Evolutionary conservation across 2,888 invertebrate species (phyloP), one percentile per base, ranked within the genome.

Genomic region (Plagodis dolabraria): DNA sequence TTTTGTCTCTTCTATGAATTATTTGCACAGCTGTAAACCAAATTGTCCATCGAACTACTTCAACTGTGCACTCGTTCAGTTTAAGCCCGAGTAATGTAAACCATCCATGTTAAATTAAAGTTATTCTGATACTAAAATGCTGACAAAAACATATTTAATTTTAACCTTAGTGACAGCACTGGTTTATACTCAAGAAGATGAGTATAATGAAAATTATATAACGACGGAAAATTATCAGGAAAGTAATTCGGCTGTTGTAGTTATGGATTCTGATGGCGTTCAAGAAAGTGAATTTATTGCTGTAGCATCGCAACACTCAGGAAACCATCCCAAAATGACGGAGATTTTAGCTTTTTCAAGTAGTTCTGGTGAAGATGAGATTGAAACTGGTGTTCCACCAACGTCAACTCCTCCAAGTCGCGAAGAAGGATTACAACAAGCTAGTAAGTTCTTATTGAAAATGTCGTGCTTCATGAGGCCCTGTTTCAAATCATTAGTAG

Each of bases 51-150:
- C 22, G 22, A 22, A 22, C 22, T 22, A 4, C 22, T 22, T 22
- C 22, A 22, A 22, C 22, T 22, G 22, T 22, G 22, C 22, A 22
- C 22, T 22, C 22, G 4, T 22, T 22, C 22, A 22, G 22, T 22
- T 22, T 22, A 22, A 22, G 4, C 22, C 22, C 4, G 22, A 22
- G 2, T 22, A 22, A 22, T 22, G 22, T 1, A 22, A 22, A 22
- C 1, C 22, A 22, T 22, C 4, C 22, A 22, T 22, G 22, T 22
- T 22, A 22, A 22, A 2, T 22, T 22, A 22, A 22, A 22, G 22
- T 22, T 22, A 22, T 22, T 40, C 33, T 1, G 35, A 43, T 11
- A 38, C 5, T 43, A 60, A 43, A 44, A 61, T 61, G 61, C 43
- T 33, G 2, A 56, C 12, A 47, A 10, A 38, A 45, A 34, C 12